phyloP scores from a whole-genome alignment of 2,888 invertebrate species.

The Tryphoninae sp. region DNA sequence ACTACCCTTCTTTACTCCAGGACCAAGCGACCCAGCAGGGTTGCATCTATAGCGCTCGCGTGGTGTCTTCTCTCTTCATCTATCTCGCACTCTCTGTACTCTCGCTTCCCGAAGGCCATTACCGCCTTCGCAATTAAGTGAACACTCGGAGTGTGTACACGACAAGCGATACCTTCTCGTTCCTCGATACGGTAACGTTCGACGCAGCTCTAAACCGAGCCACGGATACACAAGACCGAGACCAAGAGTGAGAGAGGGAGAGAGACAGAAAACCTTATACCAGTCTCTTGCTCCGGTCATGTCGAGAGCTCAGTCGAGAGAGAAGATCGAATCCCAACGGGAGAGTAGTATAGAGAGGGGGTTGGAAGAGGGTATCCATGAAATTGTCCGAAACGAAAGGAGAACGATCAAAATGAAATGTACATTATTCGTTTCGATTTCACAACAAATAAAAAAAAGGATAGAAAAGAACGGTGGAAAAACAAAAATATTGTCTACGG shows the following conservation, averaged over 20 bases:
- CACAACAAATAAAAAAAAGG: too few species aligned
- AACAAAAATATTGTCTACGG: too few species aligned
- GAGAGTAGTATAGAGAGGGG: too few species aligned
- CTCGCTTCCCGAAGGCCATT: conserved; percentile 69
- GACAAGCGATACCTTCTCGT: conserved; percentile 64
- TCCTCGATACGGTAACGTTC: conserved; percentile 61
- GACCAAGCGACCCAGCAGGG: neutral
- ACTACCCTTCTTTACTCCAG: too few species aligned
- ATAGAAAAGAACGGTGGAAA: too few species aligned
- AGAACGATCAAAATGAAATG: too few species aligned
- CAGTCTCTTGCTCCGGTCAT: too few species aligned
- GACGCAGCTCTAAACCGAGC: conserved; percentile 24
- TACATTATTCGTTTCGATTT: too few species aligned
- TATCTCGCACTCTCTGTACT: conserved; percentile 4
- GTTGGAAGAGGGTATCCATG: too few species aligned
- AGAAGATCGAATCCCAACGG: too few species aligned
- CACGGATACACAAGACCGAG: neutral
- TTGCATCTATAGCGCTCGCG: neutral
- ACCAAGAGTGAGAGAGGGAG: neutral
- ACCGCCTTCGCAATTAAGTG: conserved; percentile 76
- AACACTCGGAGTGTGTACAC: conserved; percentile 68
- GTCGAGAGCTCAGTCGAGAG: too few species aligned
- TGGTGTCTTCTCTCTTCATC: conserved; percentile 2
- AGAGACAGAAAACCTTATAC: neutral
- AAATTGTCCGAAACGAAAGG: too few species aligned